Percentiles rank a stretch among this genome's conserved stretches.
These are phyloP conservation scores for Alfaro cultratus DNA, from an alignment of 2,797 vertebrate genomes.

Conservation along the genomic window DNA sequence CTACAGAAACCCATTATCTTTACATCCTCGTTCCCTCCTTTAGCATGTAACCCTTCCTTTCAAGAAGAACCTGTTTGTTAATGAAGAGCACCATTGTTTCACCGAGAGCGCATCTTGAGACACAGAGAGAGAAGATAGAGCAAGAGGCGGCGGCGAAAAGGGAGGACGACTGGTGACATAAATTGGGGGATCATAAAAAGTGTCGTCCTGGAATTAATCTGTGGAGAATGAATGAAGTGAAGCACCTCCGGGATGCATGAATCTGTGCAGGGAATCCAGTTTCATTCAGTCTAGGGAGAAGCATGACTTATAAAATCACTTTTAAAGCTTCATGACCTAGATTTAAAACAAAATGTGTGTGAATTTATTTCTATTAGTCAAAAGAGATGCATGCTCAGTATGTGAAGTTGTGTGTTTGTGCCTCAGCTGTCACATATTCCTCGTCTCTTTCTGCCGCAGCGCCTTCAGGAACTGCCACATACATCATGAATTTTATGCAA, in stretches of 20 bases:
- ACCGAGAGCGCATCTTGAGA: slow-evolving; percentile 59
- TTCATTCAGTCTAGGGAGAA: slow-evolving; percentile 48
- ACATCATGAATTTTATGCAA: slow-evolving; percentile 77
- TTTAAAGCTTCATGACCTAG: slow-evolving; percentile 46
- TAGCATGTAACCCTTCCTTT: slow-evolving; percentile 63
- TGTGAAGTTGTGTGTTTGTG: slow-evolving; percentile 18
- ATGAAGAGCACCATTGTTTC: slow-evolving; percentile 74
- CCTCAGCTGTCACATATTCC: slow-evolving; percentile 61
- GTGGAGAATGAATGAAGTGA: slow-evolving; percentile 70
- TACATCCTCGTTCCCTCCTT: slow-evolving; percentile 58
- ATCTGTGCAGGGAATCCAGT: slow-evolving; percentile 17
- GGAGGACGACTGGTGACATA: slow-evolving; percentile 63
- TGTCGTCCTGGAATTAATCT: slow-evolving; percentile 69
- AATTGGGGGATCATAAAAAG: slow-evolving; percentile 77
- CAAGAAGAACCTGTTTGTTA: slow-evolving; percentile 70
- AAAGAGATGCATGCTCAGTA: slow-evolving; percentile 3
- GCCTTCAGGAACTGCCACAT: slow-evolving; percentile 74
- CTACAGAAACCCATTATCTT: slow-evolving; percentile 71
- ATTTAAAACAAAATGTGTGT: slow-evolving; percentile 22
- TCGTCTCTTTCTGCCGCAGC: slow-evolving; percentile 34
- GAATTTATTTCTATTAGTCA: slow-evolving; percentile 16
- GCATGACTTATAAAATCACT: slow-evolving; percentile 53
- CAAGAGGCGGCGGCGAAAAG: slow-evolving; percentile 37
- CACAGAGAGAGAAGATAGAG: slow-evolving; percentile 68
- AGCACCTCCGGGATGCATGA: slow-evolving; percentile 38